These are phyloP conservation scores for Toxotes jaculatrix DNA, from an alignment of 2,113 vertebrate species.

Conservation along the genomic window DNA sequence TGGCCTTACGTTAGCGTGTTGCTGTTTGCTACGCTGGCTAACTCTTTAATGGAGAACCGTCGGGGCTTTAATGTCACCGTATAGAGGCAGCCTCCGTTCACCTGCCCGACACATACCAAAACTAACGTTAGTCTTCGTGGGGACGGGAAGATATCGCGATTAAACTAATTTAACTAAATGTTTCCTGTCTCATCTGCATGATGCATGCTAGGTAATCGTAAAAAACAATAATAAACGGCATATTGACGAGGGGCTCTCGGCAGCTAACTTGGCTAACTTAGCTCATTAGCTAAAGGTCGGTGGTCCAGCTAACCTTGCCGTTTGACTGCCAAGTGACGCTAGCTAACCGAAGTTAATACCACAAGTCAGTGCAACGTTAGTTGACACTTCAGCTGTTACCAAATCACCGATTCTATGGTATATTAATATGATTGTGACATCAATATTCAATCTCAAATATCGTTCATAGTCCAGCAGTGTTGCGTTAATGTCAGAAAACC, in stretches of 20 bases:
- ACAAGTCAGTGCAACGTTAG: neutral
- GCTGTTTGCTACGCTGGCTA: constrained; percentile 31
- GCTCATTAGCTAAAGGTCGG: constrained; percentile 79
- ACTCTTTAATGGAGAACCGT: constrained; percentile 35
- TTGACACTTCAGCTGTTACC: neutral
- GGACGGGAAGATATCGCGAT: neutral
- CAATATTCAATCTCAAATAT: neutral
- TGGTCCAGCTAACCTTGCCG: constrained; percentile 69
- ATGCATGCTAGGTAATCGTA: neutral
- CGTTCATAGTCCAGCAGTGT: neutral
- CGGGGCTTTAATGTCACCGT: constrained; percentile 50
- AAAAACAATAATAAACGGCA: neutral
- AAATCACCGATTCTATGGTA: neutral
- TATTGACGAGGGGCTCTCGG: neutral
- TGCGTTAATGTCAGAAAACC: neutral
- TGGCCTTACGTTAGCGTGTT: constrained; percentile 19
- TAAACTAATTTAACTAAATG: neutral
- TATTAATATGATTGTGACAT: neutral
- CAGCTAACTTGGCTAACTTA: constrained; percentile 67
- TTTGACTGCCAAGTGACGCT: constrained; percentile 41
- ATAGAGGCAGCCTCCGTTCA: constrained; percentile 52
- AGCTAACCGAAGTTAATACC: neutral
- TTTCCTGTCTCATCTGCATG: neutral
- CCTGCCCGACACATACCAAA: constrained; percentile 44
- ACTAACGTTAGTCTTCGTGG: neutral